A percentile compares a stretch with the other conserved stretches of the same genome.
These are phyloP conservation scores for Chrysolina haemoptera DNA, from an alignment of 2,888 invertebrate species.

Conservation along the genomic window DNA sequence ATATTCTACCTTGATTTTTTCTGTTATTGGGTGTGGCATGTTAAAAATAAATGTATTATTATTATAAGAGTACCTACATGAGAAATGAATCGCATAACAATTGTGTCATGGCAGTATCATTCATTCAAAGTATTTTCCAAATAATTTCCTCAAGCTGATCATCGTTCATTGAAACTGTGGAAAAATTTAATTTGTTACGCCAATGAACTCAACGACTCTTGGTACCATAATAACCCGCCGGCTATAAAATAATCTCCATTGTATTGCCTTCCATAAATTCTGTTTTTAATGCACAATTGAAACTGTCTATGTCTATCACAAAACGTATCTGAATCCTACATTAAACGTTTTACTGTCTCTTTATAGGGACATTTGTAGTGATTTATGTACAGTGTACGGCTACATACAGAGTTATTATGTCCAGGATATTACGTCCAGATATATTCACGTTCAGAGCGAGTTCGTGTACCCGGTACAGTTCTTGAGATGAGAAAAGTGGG, in stretches of 20 bases:
- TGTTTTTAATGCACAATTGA: conserved; percentile 45
- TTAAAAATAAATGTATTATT: no score
- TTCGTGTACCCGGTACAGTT: conserved; percentile 1
- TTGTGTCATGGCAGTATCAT: no score
- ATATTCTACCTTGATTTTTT: no score
- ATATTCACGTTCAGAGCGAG: conserved; percentile 6
- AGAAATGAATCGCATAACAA: no score
- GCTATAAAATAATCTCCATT: conserved; percentile 37
- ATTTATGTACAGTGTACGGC: conserved; percentile 39
- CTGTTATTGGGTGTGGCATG: no score
- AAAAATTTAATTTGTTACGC: conserved; percentile 14
- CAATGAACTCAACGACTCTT: conserved; percentile 33
- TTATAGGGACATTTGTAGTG: conserved; percentile 45
- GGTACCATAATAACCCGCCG: conserved; percentile 20
- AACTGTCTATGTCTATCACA: conserved; percentile 48
- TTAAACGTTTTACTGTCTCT: conserved; percentile 46
- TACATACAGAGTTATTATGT: conserved; percentile 36
- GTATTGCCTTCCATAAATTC: conserved; percentile 40
- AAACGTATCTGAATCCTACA: conserved; percentile 44
- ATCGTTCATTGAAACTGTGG: background rate
- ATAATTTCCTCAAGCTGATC: no score
- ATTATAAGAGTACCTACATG: background rate
- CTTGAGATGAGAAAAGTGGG: conserved; percentile 2
- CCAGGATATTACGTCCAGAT: conserved; percentile 12
- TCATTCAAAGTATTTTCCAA: no score